Conservation (phyloP, 2,888 invertebrate species). For the Blastobasis lacticolella region DNA sequence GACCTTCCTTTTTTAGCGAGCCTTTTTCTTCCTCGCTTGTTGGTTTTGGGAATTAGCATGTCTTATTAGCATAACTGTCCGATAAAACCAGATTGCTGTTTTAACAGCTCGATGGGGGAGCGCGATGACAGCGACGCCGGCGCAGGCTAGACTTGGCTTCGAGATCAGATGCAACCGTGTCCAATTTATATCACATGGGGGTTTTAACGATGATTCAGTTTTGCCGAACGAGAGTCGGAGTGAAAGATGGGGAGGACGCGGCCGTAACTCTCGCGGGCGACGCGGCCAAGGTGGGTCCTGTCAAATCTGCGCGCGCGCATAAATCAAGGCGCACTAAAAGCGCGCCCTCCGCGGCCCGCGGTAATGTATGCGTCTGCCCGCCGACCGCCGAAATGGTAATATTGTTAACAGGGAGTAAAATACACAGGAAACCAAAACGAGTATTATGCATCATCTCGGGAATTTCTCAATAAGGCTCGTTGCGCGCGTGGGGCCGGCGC, state of each 20-base stretch:
- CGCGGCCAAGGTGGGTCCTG: neutral
- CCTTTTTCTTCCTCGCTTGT: slow-evolving; percentile 56
- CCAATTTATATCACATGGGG: too few species aligned
- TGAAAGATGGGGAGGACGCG: too few species aligned
- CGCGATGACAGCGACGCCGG: too few species aligned
- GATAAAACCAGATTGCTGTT: slow-evolving; percentile 64
- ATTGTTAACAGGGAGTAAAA: slow-evolving; percentile 70
- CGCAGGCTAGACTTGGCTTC: too few species aligned
- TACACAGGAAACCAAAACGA: slow-evolving; percentile 61
- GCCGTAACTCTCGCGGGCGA: too few species aligned
- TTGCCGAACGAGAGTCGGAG: too few species aligned
- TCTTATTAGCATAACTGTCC: slow-evolving; percentile 71
- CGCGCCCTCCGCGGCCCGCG: slow-evolving; percentile 28
- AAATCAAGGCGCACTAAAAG: slow-evolving; percentile 44
- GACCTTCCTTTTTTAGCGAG: slow-evolving; percentile 47
- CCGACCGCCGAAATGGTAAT: slow-evolving; percentile 66
- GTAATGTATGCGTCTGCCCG: slow-evolving; percentile 61
- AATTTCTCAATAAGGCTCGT: slow-evolving; percentile 70
- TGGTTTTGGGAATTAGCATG: slow-evolving; percentile 74
- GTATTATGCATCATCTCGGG: slow-evolving; percentile 67
- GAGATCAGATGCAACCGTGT: too few species aligned
- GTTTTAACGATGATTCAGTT: too few species aligned
- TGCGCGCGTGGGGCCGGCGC: slow-evolving; percentile 63
- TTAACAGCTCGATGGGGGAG: slow-evolving; percentile 37
- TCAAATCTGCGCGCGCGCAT: slow-evolving; percentile 30